Base-by-base conservation (phyloP, 2,113 vertebrate species). In the Hyla sarda region DNA sequence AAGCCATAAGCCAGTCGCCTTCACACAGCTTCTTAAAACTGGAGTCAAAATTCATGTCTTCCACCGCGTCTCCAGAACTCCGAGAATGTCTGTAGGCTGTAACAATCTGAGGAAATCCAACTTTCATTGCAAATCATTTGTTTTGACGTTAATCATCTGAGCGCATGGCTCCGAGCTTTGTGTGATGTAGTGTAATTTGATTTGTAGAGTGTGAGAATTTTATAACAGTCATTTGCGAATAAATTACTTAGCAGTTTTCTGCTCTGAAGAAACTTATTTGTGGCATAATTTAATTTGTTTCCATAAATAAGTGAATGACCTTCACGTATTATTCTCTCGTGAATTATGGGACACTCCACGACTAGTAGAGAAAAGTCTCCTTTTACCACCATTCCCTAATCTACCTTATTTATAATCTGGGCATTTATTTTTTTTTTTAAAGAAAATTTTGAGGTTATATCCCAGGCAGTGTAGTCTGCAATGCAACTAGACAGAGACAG, bases 231-330 rank as follows among this genome's bases (percentile, higher is more conserved):
- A 88, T 89, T 91, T 87, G 87, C 4, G 80, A 90, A 91, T 91
- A 89, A 92, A 90, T 93, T 88, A 90, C 91, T 88, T 86, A 85
- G 89, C 84, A 8, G 7, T 89, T 21, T 91, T 91, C 91, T 90
- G 91, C 90, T 91, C 89, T 91, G 90, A 91, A 90, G 91, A 93
- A 93, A 91, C 92, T 92, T 89, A 89, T 90, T 89, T 90, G 92
- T 91, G 90, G 86, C 86, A 87, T 89, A 90, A 88, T 89, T 88
- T 91, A 91, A 93, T 92, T 92, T 92, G 92, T 92, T 90, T 88
- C 90, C 88, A 73, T 17, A 86, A 88, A 87, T 90, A 88, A 92
- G 87, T 89, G 92, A 92, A 90, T 91, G 92, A 93, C 91, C 91
- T 93, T 93, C 92, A 89, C 87, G 83, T 89, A 89, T 89, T 85